Evolutionary conservation across 2,797 vertebrate species (phyloP).

Genomic region (Lophotriccus pileatus): DNA sequence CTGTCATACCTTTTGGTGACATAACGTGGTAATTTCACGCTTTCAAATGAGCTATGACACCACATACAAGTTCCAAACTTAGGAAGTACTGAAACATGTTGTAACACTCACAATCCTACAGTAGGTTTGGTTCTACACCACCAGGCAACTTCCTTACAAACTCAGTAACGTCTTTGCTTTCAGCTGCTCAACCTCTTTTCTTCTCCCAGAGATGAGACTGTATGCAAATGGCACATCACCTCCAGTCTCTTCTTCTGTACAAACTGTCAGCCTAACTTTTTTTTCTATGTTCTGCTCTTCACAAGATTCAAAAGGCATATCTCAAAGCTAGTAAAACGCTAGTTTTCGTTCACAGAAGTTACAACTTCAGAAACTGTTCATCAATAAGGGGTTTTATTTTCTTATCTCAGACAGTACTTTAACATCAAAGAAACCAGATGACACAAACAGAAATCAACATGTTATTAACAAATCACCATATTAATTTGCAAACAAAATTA

Average conservation of each 20-base stretch:
- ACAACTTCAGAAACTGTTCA: neutral
- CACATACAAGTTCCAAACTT: rapidly evolving
- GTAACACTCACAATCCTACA: neutral
- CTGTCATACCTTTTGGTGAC: neutral
- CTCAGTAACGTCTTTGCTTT: neutral
- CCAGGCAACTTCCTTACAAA: neutral
- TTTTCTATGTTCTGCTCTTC: neutral
- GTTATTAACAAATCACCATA: neutral
- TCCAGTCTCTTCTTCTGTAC: neutral
- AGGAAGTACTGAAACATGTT: neutral
- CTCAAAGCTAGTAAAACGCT: neutral
- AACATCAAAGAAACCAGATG: neutral
- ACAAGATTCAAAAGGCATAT: neutral
- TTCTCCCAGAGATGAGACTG: neutral
- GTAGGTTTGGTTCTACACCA: neutral
- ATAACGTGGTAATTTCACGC: neutral
- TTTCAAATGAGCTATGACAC: neutral
- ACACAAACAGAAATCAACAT: neutral
- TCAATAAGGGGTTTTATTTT: neutral
- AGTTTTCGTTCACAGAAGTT: neutral
- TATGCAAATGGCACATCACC: neutral
- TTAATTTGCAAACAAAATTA: neutral
- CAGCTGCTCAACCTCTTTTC: neutral
- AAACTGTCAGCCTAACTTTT: neutral
- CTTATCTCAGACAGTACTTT: neutral